Conservation (phyloP, 2,113 vertebrate genomes). For the Phalacrocorax pelagicus region DNA sequence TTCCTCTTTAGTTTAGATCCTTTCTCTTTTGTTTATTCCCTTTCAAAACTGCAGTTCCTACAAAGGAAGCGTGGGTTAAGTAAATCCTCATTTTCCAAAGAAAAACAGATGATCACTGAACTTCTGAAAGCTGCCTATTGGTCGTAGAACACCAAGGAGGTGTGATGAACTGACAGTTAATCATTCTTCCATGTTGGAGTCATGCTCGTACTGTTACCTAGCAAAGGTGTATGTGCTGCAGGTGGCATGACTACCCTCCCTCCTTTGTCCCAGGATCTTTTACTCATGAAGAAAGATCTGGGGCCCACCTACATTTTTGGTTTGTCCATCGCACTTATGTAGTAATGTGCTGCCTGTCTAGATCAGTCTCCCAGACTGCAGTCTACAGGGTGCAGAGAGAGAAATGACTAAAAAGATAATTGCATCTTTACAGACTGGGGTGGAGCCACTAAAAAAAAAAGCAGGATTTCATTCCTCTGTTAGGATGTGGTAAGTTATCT, state of each 20-base stretch:
- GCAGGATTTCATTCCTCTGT: background rate
- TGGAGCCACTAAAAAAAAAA: background rate
- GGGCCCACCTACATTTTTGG: background rate
- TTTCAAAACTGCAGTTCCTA: background rate
- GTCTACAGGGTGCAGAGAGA: background rate
- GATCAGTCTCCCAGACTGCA: background rate
- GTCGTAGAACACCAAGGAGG: background rate
- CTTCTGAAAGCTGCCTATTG: background rate
- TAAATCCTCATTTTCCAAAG: background rate
- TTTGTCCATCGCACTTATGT: background rate
- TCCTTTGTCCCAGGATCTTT: background rate
- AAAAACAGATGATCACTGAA: background rate
- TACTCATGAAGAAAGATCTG: background rate
- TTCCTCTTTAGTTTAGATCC: background rate
- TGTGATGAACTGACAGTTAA: background rate
- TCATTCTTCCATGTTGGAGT: background rate
- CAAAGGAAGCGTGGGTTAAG: background rate
- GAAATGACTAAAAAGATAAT: background rate
- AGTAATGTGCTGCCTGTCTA: background rate
- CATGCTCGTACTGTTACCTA: background rate
- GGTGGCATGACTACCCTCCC: background rate
- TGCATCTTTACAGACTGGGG: background rate
- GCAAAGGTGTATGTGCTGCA: background rate
- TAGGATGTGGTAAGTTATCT: background rate
- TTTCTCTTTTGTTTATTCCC: background rate